Evolutionary conservation across 2,888 invertebrate species (phyloP), one percentile per base, ranked within the genome.

Genomic region (Drosophila algonquin): DNA sequence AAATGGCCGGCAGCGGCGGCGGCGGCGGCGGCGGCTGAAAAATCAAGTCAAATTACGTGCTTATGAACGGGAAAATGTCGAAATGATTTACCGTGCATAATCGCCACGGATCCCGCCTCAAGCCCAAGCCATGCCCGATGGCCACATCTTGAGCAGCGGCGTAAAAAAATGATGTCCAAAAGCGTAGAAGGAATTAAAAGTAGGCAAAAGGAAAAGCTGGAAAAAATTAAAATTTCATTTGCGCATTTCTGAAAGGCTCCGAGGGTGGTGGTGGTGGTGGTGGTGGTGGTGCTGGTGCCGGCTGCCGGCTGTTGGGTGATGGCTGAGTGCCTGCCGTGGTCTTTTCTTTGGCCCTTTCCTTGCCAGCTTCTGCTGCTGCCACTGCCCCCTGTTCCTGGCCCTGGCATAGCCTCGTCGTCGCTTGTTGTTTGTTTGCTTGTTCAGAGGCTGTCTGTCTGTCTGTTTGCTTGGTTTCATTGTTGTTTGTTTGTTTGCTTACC

Each of bases 81-180:
- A 89, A 90, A 90, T 90, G 89, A 89, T 89, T 90, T 90, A 89
- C 89, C 90, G 90, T 89, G 77, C 81, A 87, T 83, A 89, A 89
- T 89, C 89, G 82, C 76, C 82, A 74, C 64, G 71, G 62, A 71
- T 53, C 70, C 70, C 59, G 32, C 65, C 45, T 53, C 54, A 51
- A 21, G 21, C 21, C 21, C 21, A 21, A 21, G 69, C 35, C 35
- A 12, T 14, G 35, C 35, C 35, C 12, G 10, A 10, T 32, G 32
- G 32, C 76, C 80, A 63, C 82, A 74, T 77, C 81, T 85, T 76
- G 67, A 69, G 48, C 62, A 53, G 44, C 51, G 45, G 18, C 53
- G 44, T 53, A 45, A 46, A 50, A 62, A 76, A 60, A 69, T 32
- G 16, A 24, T 48, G 47, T 54, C 51, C 40, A n/a, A 10, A 54